phyloP scores from a whole-genome alignment of 2,888 invertebrate species.

The Corythucha ciliata region DNA sequence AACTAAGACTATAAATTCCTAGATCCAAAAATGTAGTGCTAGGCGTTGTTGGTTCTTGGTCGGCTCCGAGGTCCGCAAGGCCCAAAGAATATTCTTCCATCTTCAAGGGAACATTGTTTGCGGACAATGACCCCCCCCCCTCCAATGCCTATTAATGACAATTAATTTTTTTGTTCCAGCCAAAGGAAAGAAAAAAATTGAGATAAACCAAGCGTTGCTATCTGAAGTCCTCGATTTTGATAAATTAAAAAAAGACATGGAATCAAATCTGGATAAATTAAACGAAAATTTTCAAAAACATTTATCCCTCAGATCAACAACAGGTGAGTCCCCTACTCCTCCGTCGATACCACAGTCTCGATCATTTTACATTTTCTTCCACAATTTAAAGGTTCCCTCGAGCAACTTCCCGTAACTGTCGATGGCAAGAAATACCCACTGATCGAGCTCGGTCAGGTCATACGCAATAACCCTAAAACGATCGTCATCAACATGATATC shows the following conservation, averaged over 20 bases:
- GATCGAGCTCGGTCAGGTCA: conserved; percentile 80
- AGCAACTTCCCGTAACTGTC: conserved; percentile 60
- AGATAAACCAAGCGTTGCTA: conserved; percentile 61
- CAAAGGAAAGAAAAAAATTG: conserved; percentile 46
- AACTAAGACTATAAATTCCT: no score
- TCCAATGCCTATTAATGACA: not conserved
- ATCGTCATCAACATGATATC: conserved; percentile 72
- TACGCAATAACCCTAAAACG: conserved; percentile 76
- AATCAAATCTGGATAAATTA: conserved; percentile 56
- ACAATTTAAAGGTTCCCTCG: conserved; percentile 56
- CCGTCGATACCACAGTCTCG: not conserved
- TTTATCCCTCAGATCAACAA: conserved; percentile 66
- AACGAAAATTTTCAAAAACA: conserved; percentile 71
- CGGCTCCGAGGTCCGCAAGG: no score
- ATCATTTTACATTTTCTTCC: not conserved
- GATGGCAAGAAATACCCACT: conserved; percentile 73
- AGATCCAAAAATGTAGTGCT: no score
- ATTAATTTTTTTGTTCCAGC: conserved; percentile 19
- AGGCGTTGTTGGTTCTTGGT: no score
- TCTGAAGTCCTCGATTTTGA: conserved; percentile 61
- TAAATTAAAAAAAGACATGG: conserved; percentile 56
- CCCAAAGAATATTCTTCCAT: no score
- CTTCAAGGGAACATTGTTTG: no score
- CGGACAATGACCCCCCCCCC: no score
- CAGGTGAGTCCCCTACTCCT: no score